These are phyloP conservation scores for Ptychochromis oligacanthus DNA, from an alignment of 2,113 vertebrate genomes.

Conservation along the genomic window DNA sequence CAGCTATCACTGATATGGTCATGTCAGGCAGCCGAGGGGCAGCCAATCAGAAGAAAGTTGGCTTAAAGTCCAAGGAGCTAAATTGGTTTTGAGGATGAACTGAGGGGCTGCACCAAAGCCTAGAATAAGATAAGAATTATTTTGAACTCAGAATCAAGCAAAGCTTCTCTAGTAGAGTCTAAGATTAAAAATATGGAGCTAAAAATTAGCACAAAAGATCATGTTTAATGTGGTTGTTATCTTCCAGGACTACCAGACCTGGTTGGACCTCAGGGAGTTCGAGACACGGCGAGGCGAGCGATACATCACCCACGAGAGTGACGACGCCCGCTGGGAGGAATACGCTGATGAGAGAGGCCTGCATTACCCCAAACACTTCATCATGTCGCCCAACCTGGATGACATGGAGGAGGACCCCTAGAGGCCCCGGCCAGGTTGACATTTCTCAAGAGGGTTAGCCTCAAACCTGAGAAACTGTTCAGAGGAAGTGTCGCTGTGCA, in stretches of 20 bases:
- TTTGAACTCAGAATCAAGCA: background rate
- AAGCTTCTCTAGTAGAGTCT: background rate
- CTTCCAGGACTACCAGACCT: slow-evolving; percentile 92
- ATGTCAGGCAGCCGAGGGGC: background rate
- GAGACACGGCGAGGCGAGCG: slow-evolving; percentile 92
- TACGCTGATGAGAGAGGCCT: slow-evolving; percentile 79
- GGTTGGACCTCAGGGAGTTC: slow-evolving; percentile 94
- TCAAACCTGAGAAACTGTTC: background rate
- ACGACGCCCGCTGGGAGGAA: slow-evolving; percentile 88
- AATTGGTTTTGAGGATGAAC: background rate
- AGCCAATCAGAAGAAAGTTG: background rate
- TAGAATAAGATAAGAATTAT: background rate
- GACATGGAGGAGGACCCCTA: slow-evolving; percentile 96
- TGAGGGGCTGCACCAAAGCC: background rate
- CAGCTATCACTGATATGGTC: background rate
- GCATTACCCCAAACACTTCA: slow-evolving; percentile 91
- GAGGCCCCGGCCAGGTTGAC: background rate
- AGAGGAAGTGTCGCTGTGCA: background rate
- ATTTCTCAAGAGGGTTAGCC: background rate
- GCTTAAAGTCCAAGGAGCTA: background rate
- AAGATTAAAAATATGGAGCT: background rate
- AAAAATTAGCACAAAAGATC: background rate
- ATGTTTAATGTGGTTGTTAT: background rate
- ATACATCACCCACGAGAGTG: slow-evolving; percentile 85
- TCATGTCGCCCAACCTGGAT: slow-evolving; percentile 92